A percentile compares a stretch with the other conserved stretches of the same genome.
Conservation (phyloP, 2,113 vertebrate species). For the Hiodon alosoides region DNA sequence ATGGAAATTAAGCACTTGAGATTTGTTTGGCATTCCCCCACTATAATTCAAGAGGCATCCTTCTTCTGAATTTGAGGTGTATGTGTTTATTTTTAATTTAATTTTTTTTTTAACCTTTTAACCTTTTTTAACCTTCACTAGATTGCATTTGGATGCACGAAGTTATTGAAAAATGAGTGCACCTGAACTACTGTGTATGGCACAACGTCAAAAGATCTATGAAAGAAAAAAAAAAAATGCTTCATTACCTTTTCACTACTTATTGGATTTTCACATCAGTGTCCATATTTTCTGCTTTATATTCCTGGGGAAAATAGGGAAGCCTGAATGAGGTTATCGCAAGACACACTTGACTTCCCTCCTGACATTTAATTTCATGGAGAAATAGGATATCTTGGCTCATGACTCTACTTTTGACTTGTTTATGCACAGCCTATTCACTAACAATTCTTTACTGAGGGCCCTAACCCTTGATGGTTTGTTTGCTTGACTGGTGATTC, state of each 20-base stretch:
- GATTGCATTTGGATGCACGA: too few species aligned
- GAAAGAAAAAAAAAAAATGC: not conserved
- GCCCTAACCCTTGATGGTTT: conserved; percentile 42
- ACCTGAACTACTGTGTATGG: not conserved
- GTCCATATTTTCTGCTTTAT: conserved; percentile 24
- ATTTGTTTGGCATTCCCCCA: too few species aligned
- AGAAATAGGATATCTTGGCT: conserved; percentile 28
- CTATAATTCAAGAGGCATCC: too few species aligned
- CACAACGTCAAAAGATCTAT: not conserved
- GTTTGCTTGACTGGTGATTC: conserved; percentile 41
- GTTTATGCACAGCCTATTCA: conserved; percentile 35
- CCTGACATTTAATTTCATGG: conserved; percentile 55
- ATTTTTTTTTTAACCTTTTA: too few species aligned
- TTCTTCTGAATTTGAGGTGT: too few species aligned
- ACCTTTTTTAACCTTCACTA: too few species aligned
- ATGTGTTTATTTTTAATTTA: too few species aligned
- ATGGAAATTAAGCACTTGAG: too few species aligned
- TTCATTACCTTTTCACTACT: conserved; percentile 13
- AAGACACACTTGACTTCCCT: conserved; percentile 48
- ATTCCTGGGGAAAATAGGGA: conserved; percentile 27
- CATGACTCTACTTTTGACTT: conserved; percentile 36
- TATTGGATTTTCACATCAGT: conserved; percentile 4
- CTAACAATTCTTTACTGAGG: conserved; percentile 18
- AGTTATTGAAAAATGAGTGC: not conserved
- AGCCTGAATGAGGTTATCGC: conserved; percentile 40